Conservation (phyloP, 2,888 invertebrate species). For the Apantesis nais region DNA sequence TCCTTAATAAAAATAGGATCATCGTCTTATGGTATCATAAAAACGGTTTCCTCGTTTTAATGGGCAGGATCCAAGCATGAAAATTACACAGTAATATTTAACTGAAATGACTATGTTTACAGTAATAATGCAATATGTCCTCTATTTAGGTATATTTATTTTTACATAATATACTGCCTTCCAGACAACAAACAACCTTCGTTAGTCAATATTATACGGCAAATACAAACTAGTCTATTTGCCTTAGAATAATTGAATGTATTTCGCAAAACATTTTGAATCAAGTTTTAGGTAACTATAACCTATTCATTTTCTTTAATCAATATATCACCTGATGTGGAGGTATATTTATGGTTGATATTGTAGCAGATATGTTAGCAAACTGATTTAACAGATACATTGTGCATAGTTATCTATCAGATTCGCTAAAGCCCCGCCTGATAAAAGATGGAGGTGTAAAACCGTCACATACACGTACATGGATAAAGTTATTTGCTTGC, state of each 20-base stretch:
- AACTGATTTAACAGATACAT: background rate
- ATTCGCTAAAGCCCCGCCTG: background rate
- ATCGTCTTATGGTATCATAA: background rate
- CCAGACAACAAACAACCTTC: conserved; percentile 23
- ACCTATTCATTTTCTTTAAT: background rate
- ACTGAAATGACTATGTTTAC: conserved; percentile 2
- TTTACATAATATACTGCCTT: conserved; percentile 15
- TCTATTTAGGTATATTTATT: conserved; percentile 24
- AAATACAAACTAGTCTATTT: conserved; percentile 28
- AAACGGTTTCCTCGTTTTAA: conserved; percentile 5
- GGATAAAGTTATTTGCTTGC: no score
- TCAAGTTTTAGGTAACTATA: background rate
- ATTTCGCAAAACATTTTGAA: conserved; percentile 16
- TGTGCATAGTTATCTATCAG: background rate
- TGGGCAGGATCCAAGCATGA: conserved; percentile 2
- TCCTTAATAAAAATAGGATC: background rate
- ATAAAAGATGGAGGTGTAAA: background rate
- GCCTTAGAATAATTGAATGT: conserved; percentile 28
- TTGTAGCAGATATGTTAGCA: background rate
- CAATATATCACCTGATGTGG: background rate
- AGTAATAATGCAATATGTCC: conserved; percentile 19
- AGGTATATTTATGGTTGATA: background rate
- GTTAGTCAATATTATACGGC: conserved; percentile 31
- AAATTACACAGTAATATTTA: conserved; percentile 11
- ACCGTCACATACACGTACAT: no score